Percentiles rank a stretch among this genome's conserved stretches.
phyloP scores from a whole-genome alignment of 2,888 invertebrate species.

The Cynaeus angustus region DNA sequence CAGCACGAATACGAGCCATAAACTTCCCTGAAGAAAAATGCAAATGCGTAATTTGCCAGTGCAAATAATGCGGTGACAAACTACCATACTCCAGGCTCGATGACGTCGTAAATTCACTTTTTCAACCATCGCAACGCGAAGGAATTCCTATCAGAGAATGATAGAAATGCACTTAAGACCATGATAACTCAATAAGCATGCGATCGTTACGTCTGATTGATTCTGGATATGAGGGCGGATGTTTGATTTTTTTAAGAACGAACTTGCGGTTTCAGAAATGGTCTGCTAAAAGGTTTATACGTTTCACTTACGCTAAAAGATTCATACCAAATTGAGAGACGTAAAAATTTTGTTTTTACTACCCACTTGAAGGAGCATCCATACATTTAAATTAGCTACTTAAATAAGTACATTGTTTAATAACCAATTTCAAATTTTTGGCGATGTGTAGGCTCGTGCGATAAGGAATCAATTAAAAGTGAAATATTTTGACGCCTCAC shows the following conservation, averaged over 20 bases:
- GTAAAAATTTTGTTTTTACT: background rate
- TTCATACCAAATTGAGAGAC: background rate
- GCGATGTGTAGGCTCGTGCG: background rate
- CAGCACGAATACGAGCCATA: slow-evolving; percentile 8
- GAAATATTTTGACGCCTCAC: too few species aligned
- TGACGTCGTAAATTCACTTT: slow-evolving; percentile 33
- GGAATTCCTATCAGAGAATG: slow-evolving; percentile 34
- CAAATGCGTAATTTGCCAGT: slow-evolving; percentile 24
- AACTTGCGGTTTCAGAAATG: background rate
- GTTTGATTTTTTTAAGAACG: slow-evolving; percentile 2
- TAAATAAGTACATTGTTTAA: slow-evolving; percentile 1
- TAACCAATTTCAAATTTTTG: background rate
- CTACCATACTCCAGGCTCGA: slow-evolving; percentile 15
- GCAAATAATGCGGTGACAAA: slow-evolving; percentile 34
- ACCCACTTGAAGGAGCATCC: slow-evolving; percentile 3
- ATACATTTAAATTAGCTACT: slow-evolving; percentile 13
- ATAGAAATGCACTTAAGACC: slow-evolving; percentile 39
- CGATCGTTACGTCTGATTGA: slow-evolving; percentile 16
- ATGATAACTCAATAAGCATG: slow-evolving; percentile 32
- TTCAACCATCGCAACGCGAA: slow-evolving; percentile 26
- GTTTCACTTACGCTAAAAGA: slow-evolving; percentile 7
- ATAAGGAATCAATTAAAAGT: background rate
- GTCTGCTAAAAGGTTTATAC: background rate
- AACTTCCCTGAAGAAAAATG: slow-evolving; percentile 12
- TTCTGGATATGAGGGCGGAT: slow-evolving; percentile 7